Conservation (phyloP, 2,888 invertebrate species). For the Diadromus collaris region DNA sequence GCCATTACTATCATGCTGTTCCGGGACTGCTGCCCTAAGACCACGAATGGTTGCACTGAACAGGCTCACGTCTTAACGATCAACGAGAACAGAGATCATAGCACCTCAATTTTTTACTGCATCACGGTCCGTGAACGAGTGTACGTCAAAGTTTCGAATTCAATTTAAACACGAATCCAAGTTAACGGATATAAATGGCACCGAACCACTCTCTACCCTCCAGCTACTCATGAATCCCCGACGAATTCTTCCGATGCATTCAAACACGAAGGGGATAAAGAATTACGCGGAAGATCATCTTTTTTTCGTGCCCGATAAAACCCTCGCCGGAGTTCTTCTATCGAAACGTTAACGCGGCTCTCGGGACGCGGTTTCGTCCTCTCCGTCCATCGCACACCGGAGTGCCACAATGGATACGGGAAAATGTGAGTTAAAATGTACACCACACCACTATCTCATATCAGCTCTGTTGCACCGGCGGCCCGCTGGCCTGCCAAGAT, state of each 20-base stretch:
- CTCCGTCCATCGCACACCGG: neutral
- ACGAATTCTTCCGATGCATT: conserved; percentile 26
- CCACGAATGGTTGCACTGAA: no score
- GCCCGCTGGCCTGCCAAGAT: conserved; percentile 35
- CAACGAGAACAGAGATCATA: neutral
- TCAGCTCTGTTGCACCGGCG: conserved; percentile 43
- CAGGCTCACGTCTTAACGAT: neutral
- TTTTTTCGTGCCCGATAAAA: conserved; percentile 37
- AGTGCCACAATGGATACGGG: conserved; percentile 28
- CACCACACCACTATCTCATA: conserved; percentile 39
- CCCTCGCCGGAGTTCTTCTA: conserved; percentile 21
- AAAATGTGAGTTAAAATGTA: conserved; percentile 41
- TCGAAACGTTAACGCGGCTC: conserved; percentile 14
- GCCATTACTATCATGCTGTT: no score
- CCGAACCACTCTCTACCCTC: neutral
- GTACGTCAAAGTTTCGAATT: neutral
- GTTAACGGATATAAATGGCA: neutral
- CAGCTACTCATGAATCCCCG: conserved; percentile 10
- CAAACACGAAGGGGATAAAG: neutral
- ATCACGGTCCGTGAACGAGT: neutral
- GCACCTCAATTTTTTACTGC: neutral
- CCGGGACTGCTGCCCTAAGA: no score
- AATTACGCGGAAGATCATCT: conserved; percentile 4
- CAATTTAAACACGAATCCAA: neutral
- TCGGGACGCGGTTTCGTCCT: neutral